Conservation (phyloP, 2,797 vertebrate genomes). For the Pteropus rufus region DNA sequence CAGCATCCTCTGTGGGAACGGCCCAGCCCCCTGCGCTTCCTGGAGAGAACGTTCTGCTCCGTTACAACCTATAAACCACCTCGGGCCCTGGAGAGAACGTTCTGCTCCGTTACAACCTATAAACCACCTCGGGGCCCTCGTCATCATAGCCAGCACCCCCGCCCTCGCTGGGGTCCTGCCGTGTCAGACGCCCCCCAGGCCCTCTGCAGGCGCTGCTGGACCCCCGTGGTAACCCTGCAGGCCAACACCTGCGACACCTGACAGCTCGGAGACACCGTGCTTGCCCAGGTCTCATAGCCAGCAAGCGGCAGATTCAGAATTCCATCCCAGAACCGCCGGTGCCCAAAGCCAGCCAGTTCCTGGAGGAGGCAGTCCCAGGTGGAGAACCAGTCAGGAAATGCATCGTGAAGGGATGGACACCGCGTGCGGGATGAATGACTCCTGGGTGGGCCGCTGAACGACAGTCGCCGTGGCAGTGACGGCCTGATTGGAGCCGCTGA, state of each 20-base stretch:
- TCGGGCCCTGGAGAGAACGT: accelerated
- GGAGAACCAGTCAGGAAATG: too few species aligned
- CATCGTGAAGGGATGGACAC: too few species aligned
- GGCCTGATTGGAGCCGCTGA: accelerated
- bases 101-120: accelerated
- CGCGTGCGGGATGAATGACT: neutral
- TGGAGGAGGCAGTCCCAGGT: accelerated
- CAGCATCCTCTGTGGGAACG: too few species aligned
- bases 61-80: accelerated
- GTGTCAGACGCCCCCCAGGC: too few species aligned
- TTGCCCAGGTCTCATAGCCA: too few species aligned
- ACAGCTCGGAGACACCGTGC: too few species aligned
- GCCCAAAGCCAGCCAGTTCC: too few species aligned
- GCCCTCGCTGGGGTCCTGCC: accelerated
- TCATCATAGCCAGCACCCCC: too few species aligned
- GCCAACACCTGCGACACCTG: too few species aligned
- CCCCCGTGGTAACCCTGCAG: neutral
- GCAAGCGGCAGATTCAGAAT: too few species aligned
- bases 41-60: accelerated
- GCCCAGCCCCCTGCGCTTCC: neutral
- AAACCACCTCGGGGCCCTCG: accelerated
- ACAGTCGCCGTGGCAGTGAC: accelerated
- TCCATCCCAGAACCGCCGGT: accelerated
- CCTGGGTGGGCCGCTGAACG: too few species aligned
- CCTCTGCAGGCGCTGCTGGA: accelerated